These are phyloP conservation scores for Neomonachus schauinslandi DNA, from an alignment of 2,113 vertebrate genomes.

Conservation along the genomic window DNA sequence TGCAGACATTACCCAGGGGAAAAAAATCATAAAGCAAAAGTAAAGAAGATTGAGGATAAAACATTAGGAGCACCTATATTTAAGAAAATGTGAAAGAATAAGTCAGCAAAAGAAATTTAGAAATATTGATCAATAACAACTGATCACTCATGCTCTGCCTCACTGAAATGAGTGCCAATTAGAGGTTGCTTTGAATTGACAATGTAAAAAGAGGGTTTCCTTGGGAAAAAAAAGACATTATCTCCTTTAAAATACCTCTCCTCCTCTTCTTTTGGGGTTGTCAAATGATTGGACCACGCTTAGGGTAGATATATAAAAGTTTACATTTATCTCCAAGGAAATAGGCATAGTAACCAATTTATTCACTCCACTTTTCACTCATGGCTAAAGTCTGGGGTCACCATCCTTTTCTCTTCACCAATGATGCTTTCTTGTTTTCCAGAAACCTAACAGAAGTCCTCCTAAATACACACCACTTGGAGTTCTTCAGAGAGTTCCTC, in stretches of 20 bases:
- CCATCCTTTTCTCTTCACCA: background rate
- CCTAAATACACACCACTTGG: slow-evolving; percentile 70
- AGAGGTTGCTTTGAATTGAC: background rate
- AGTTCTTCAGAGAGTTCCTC: slow-evolving; percentile 83
- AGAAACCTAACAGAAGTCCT: slow-evolving; percentile 82
- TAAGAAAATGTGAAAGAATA: background rate
- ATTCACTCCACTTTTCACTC: background rate
- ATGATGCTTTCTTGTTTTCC: slow-evolving; percentile 17
- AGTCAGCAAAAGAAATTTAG: background rate
- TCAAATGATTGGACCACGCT: background rate
- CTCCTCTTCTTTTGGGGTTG: background rate
- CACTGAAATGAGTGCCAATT: background rate
- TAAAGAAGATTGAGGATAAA: background rate
- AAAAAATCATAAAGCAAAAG: background rate
- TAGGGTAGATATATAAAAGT: background rate
- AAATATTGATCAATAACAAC: background rate
- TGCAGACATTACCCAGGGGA: background rate
- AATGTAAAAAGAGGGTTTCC: background rate
- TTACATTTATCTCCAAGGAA: background rate
- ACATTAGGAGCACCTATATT: background rate
- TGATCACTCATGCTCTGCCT: background rate
- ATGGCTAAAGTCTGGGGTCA: background rate
- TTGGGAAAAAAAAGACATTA: background rate
- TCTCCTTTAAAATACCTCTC: background rate
- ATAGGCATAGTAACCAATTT: background rate